Evolutionary conservation across 1,140 invertebrate genomes (phyloP), one percentile per base, ranked within the genome.

Genomic region (Hypothenemus hampei): DNA sequence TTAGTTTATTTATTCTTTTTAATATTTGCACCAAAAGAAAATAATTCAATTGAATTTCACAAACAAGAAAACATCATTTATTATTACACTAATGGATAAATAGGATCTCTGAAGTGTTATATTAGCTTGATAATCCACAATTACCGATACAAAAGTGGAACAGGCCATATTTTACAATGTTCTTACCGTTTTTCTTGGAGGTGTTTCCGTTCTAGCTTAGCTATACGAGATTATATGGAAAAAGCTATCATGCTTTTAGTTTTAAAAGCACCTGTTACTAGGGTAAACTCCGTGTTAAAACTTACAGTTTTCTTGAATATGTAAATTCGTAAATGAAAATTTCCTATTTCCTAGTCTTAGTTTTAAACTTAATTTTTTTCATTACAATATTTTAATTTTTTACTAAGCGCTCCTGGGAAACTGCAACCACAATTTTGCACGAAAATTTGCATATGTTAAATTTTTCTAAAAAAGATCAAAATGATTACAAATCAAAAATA

Each of bases 191-290:
- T 45, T 26, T 22, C 43, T 45, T 45, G 15, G 19, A 45, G 22
- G 43, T 24, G 23, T 45, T 45, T 45, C 43, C 43, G 24, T 29
- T 26, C 43, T 29, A 45, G 22, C 43, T 45, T 10, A 45, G 21
- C 13, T 24, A 29, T n/a, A n/a, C 19, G 43, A 45, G 43, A 24
- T 45, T 45, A 45, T 45, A 45, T 16, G 23, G 23, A 24, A 24
- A 11, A 10, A 18, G 19, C 43, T 45, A 45, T 45, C 43, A 45
- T 47, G 45, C 26, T 47, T 47, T 47, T 47, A 36, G 29, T 35
- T 21, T 15, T 20, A 16, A 29, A 47, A 47, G 45, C 45, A 47
- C 45, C 45, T 47, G 45, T 47, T 47, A 47, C 45, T 15, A 36
- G 10, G 33, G 16, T 22, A 47, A 47, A 20, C 45, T 20, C 3